A percentile compares a stretch with the other conserved stretches of the same genome.
phyloP scores from a whole-genome alignment of 1,140 invertebrate species.

The Drosophila pseudoobscura region DNA sequence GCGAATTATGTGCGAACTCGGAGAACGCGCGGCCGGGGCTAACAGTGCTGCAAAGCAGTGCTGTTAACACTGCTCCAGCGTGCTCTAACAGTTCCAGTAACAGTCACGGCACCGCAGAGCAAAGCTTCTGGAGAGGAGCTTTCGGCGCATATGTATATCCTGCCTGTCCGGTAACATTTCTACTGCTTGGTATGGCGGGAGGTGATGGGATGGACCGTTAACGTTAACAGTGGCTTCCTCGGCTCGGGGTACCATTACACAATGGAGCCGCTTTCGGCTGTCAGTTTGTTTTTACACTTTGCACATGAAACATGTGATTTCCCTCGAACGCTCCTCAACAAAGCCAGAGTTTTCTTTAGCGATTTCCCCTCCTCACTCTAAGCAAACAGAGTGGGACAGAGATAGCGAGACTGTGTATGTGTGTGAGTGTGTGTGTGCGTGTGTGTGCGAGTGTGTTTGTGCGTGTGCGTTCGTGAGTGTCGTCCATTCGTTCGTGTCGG shows the following conservation, averaged over 20 bases:
- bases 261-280: constrained; percentile 18
- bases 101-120: too few species aligned
- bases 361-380: constrained; percentile 38
- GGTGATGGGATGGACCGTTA: neutral
- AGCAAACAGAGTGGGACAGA: neutral
- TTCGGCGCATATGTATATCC: constrained; percentile 10
- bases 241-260: neutral
- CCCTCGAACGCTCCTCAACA: constrained; percentile 54
- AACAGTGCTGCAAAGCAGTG: constrained; percentile 1
- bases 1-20: constrained; percentile 40
- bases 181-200: neutral
- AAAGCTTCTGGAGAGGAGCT: constrained; percentile 31
- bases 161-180: neutral
- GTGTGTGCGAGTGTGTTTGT: constrained; percentile 30
- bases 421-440: constrained; percentile 25
- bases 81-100: neutral
- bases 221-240: constrained; percentile 6
- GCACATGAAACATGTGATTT: constrained; percentile 81
- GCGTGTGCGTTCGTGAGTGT: constrained; percentile 34
- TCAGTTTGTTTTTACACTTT: constrained; percentile 81
- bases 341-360: constrained; percentile 71
- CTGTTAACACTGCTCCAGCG: constrained; percentile 3
- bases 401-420: constrained; percentile 23
- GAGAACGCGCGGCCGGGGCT: constrained; percentile 1
- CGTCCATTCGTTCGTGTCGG: constrained; percentile 35